phyloP scores from a whole-genome alignment of 2,113 vertebrate genomes.

The Oryzias melastigma region DNA sequence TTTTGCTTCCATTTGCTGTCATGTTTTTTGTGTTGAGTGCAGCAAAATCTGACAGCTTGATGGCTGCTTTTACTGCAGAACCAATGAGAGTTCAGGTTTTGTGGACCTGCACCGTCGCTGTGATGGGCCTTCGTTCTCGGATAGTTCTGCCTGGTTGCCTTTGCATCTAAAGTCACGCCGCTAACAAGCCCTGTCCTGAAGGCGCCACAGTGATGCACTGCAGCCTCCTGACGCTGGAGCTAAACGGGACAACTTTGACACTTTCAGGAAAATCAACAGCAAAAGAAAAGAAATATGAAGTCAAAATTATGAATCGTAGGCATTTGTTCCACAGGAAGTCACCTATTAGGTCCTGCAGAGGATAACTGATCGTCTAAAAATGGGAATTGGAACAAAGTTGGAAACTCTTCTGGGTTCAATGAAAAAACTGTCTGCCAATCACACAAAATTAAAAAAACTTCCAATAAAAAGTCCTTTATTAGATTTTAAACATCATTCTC shows the following conservation, averaged over 20 bases:
- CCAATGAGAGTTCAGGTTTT: not conserved
- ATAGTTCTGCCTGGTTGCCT: not conserved
- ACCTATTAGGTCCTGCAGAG: no score
- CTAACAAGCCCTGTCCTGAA: no score
- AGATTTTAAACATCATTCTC: no score
- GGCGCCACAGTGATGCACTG: no score
- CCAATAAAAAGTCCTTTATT: no score
- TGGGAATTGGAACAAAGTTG: no score
- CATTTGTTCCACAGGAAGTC: no score
- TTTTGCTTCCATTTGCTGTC: not conserved
- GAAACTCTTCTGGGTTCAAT: no score
- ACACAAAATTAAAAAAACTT: no score
- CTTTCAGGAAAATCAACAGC: not conserved
- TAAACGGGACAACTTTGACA: not conserved
- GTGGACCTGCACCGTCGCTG: not conserved
- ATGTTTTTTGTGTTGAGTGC: constrained; percentile 16
- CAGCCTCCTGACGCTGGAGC: constrained; percentile 4
- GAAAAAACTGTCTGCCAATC: no score
- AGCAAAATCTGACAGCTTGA: not conserved
- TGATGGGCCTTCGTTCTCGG: not conserved
- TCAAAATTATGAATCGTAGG: no score
- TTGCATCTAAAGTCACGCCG: not conserved
- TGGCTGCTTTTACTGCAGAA: not conserved
- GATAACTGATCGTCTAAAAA: no score
- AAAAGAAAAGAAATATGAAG: not conserved